Base-by-base conservation (phyloP, 2,888 invertebrate genomes). In the Byasa hedistus region DNA sequence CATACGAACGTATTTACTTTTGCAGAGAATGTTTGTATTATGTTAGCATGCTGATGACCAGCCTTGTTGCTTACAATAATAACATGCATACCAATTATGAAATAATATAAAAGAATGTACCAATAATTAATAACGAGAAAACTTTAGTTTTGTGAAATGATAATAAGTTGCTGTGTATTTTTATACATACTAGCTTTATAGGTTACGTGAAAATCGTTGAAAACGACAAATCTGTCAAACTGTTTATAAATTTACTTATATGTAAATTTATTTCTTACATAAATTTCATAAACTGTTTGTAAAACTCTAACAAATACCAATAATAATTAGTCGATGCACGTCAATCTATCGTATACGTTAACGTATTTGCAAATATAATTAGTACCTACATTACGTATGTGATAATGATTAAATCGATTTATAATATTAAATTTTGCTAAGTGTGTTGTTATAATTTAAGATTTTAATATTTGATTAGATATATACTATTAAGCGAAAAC, bases 401-500 rank as follows among this genome's bases (percentile, higher is more conserved):
- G 48, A 5, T 48, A 19, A 48, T 48, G 8, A 48, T 19, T 48
- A 48, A 48, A 48, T 48, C 7, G 48, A 19, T n/a, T 48, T n/a
- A 19, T 48, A n/a, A 19, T 48, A 48, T n/a, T 19, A 19, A 48
- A 19, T 48, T n/a, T 19, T 48, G 12, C n/a, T 19, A 48, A 48
- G 8, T n/a, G 48, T 19, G 5, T 48, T 19, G n/a, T 48, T 48
- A 48, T n/a, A 48, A 48, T 4, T 39, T 48, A 48, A 48, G 19
- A 48, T 39, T 32, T 36, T 36, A 36, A 39, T 39, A 39, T n/a
- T 48, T 48, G 48, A 48, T 48, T 12, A 48, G 60, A 65, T 65
- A 55, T 22, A 23, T 12, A 60, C 17, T 55, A 55, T 23, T 21
- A 32, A 60, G 23, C 27, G n/a, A 65, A 60, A 56, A 60, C 65